Evolutionary conservation across 2,113 vertebrate species (phyloP).

Genomic region (Tragelaphus strepsiceros): DNA sequence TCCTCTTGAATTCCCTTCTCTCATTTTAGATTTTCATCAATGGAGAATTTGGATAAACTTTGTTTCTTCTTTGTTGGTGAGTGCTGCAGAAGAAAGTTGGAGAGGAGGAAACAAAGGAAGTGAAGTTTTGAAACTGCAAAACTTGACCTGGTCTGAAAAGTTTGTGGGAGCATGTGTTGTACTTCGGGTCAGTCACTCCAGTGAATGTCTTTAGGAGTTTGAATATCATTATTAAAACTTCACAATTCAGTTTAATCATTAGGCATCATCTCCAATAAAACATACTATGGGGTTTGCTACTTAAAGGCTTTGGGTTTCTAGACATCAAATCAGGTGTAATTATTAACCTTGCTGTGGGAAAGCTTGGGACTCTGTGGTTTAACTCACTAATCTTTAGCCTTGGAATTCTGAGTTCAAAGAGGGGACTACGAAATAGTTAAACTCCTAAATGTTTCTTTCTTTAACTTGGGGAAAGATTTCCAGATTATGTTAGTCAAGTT

Average conservation of each 20-base stretch:
- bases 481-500: background rate
- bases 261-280: constrained; percentile 24
- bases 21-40: background rate
- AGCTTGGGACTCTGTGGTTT: constrained; percentile 9
- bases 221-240: background rate
- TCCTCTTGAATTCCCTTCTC: background rate
- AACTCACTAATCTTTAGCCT: constrained; percentile 49
- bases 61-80: background rate
- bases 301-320: constrained; percentile 30
- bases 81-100: background rate
- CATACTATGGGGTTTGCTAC: background rate
- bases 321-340: constrained; percentile 55
- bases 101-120: background rate
- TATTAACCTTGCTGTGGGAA: constrained; percentile 40
- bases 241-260: constrained; percentile 40
- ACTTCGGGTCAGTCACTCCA: background rate
- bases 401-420: constrained; percentile 23
- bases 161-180: background rate
- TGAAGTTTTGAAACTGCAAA: background rate
- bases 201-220: background rate
- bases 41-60: background rate
- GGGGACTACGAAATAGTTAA: background rate
- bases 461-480: constrained; percentile 4
- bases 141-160: background rate
- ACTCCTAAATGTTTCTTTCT: background rate